A percentile compares a stretch with the other conserved stretches of the same genome.
Conservation (phyloP, 2,888 invertebrate species). For the Pseudococcus jackbeardsleyi region DNA sequence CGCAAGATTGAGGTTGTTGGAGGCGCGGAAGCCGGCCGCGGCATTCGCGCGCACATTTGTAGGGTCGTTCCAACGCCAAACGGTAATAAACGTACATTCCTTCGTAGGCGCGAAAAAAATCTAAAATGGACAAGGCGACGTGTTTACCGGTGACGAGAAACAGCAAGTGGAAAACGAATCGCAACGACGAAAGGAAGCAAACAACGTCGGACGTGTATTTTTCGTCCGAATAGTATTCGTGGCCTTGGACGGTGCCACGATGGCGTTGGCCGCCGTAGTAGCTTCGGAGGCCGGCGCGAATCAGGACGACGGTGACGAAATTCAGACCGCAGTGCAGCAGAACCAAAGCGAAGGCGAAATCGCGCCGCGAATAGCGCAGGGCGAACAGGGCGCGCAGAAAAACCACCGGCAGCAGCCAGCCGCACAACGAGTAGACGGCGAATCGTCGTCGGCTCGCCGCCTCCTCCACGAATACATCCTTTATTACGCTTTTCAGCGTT, state of each 20-base stretch:
- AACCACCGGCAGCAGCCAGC: constrained; percentile 71
- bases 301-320: background rate
- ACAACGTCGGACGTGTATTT: background rate
- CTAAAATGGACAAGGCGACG: background rate
- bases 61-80: background rate
- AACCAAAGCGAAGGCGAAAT: background rate
- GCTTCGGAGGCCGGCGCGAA: background rate
- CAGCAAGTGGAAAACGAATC: background rate
- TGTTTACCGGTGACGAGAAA: background rate
- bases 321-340: background rate
- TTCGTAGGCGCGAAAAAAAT: constrained; percentile 34
- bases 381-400: background rate
- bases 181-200: background rate
- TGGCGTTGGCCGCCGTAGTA: no score
- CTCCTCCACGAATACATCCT: constrained; percentile 70
- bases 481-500: constrained; percentile 71
- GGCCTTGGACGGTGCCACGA: background rate
- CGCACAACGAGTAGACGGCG: constrained; percentile 70
- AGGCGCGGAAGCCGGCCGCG: no score
- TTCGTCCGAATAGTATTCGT: constrained; percentile 30
- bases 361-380: background rate
- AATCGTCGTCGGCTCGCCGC: constrained; percentile 70
- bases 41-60: background rate
- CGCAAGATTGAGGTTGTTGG: no score
- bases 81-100: constrained; percentile 39